Conservation (phyloP, 2,888 invertebrate genomes). For the Lydus trimaculatus region DNA sequence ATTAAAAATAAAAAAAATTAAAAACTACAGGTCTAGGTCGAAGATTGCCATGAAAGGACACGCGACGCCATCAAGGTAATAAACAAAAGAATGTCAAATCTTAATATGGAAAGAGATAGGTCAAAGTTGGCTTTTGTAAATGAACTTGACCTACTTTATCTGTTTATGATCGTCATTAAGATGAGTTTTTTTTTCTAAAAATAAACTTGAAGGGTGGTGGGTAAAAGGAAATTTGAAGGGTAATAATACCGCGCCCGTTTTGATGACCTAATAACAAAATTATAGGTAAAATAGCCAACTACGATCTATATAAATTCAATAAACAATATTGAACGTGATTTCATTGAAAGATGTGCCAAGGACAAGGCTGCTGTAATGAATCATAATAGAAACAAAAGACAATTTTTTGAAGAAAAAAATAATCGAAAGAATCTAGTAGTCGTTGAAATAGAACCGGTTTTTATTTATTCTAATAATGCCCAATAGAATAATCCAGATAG, state of each 20-base stretch:
- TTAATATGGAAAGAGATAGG: not conserved
- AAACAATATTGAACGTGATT: not conserved
- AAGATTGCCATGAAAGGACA: not conserved
- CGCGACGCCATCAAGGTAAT: not conserved
- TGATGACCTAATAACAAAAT: not conserved
- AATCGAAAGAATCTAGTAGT: not conserved
- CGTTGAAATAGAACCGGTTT: not conserved
- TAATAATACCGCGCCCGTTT: not conserved
- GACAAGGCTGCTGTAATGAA: not conserved
- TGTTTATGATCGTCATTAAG: not conserved
- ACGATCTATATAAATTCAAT: not conserved
- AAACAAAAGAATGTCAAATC: not conserved
- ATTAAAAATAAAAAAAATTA: not conserved
- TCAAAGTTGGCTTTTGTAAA: not conserved
- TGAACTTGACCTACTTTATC: conserved; percentile 1
- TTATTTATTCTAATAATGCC: not conserved
- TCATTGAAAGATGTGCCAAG: conserved; percentile 2
- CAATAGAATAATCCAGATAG: not conserved
- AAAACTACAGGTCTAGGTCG: not conserved
- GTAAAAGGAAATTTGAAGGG: not conserved
- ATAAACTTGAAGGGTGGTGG: not conserved
- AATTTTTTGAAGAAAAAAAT: not conserved
- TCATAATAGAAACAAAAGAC: not conserved
- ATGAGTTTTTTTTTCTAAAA: not conserved
- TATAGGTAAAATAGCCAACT: not conserved